Conservation (phyloP, 2,888 invertebrate species). For the Pandemis corylana region DNA sequence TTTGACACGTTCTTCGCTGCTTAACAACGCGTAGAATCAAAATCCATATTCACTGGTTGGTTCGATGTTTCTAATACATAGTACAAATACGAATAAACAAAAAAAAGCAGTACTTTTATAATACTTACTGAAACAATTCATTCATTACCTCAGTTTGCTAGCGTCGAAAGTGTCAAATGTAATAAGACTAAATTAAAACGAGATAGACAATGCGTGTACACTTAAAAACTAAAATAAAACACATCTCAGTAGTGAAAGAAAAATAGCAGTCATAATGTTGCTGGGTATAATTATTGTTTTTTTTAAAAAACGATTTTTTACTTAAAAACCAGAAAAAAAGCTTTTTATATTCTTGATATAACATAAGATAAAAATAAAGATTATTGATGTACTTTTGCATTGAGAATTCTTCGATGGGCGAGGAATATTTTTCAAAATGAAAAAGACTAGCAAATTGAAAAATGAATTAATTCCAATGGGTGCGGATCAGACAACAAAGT, state of each 20-base stretch:
- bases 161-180: not conserved
- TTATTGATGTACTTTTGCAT: no score
- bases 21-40: not conserved
- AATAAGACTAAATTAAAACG: not conserved
- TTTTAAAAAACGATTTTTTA: no score
- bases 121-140: not conserved
- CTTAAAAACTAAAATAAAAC: not conserved
- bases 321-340: no score
- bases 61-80: not conserved
- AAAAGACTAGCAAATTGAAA: no score
- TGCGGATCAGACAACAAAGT: no score
- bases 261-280: not conserved
- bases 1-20: not conserved
- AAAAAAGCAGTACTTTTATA: not conserved
- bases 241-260: not conserved
- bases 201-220: conserved; percentile 9
- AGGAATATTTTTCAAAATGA: no score
- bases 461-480: no score
- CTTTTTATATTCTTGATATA: no score
- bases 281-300: no score
- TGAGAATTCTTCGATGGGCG: no score
- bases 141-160: not conserved
- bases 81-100: not conserved
- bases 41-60: not conserved
- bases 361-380: no score